A percentile compares a stretch with the other conserved stretches of the same genome.
phyloP scores from a whole-genome alignment of 2,797 vertebrate genomes.

The Pteropus rufus region DNA sequence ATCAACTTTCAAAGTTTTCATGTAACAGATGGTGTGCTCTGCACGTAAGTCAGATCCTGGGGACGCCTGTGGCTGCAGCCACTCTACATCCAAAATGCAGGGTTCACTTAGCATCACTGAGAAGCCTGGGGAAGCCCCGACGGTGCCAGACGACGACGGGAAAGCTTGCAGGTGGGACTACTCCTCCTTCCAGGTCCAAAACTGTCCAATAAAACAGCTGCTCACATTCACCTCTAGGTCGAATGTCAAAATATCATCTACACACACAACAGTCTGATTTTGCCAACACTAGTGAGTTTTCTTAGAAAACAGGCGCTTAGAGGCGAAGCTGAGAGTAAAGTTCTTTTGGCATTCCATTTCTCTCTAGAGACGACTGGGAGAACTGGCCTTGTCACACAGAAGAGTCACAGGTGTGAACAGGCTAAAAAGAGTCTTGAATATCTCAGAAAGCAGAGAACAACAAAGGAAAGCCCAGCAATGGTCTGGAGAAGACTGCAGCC shows the following conservation, averaged over 20 bases:
- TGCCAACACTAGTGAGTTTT: background rate
- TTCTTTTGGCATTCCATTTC: background rate
- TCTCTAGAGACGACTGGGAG: background rate
- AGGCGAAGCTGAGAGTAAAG: background rate
- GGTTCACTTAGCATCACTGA: background rate
- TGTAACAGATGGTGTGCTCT: background rate
- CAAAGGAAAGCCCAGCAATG: background rate
- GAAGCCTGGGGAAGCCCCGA: background rate
- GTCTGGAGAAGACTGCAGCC: background rate
- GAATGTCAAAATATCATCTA: background rate
- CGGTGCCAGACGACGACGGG: background rate
- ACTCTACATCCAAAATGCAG: background rate
- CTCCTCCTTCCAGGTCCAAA: background rate
- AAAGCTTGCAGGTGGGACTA: background rate
- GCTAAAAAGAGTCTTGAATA: background rate
- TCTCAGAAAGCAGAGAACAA: background rate
- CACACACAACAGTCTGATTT: background rate
- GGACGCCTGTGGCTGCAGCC: background rate
- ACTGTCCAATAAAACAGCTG: background rate
- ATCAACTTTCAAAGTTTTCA: conserved; percentile 50
- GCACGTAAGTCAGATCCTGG: background rate
- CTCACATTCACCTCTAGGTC: background rate
- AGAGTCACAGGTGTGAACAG: background rate
- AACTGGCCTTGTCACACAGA: background rate
- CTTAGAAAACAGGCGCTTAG: background rate